phyloP scores from a whole-genome alignment of 2,113 vertebrate genomes.

The Blennius ocellaris region DNA sequence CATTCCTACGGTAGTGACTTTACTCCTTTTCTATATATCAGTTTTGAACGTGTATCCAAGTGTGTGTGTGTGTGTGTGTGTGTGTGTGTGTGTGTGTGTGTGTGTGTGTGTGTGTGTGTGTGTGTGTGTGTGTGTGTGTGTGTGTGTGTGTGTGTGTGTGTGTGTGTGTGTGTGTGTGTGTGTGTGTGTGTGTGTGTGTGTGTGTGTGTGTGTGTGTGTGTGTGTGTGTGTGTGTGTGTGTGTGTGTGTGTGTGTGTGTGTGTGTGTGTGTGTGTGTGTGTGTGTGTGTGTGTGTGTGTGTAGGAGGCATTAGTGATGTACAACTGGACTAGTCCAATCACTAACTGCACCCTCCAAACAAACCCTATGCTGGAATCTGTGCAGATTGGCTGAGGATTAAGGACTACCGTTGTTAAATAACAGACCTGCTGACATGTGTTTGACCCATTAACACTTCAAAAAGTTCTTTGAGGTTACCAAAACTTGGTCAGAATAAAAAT shows the following conservation, averaged over 20 bases:
- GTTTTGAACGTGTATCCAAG: constrained; percentile 9
- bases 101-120: constrained; percentile 13
- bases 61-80: not conserved
- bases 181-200: constrained; percentile 37
- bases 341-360: constrained; percentile 31
- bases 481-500: no score
- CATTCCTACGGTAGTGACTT: constrained; percentile 9
- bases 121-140: constrained; percentile 31
- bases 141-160: constrained; percentile 36
- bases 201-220: constrained; percentile 13
- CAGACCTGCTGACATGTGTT: no score
- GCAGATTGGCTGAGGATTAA: constrained; percentile 2
- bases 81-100: constrained; percentile 12
- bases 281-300: constrained; percentile 17
- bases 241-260: not conserved
- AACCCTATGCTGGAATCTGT: constrained; percentile 23
- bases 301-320: constrained; percentile 32
- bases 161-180: constrained; percentile 32
- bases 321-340: constrained; percentile 40
- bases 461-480: no score
- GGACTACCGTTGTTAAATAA: not conserved
- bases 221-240: constrained; percentile 8
- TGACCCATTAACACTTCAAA: no score
- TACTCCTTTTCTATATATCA: constrained; percentile 12
- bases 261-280: constrained; percentile 15